phyloP scores from a whole-genome alignment of 2,113 vertebrate species.

The Oriolus oriolus region DNA sequence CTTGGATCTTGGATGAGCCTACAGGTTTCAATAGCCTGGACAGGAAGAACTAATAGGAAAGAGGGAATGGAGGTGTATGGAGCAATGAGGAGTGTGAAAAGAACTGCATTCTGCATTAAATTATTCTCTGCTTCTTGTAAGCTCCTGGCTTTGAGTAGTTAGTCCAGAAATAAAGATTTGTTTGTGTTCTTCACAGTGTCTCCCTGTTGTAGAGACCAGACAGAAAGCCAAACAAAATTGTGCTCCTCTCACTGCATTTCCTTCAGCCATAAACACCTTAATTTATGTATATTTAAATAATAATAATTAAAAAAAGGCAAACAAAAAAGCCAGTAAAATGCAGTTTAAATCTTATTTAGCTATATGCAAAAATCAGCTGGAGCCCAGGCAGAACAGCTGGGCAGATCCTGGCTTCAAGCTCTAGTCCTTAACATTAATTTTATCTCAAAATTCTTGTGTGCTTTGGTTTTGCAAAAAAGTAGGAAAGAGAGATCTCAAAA shows the following conservation, averaged over 20 bases:
- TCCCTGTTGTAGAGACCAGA: conserved; percentile 36
- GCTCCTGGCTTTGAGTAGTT: conserved; percentile 14
- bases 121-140: conserved; percentile 19
- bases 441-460: neutral
- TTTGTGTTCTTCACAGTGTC: conserved; percentile 46
- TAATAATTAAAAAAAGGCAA: no score
- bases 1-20: conserved; percentile 9
- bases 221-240: conserved; percentile 32
- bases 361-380: neutral
- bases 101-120: neutral
- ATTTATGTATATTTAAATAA: neutral
- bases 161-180: conserved; percentile 50
- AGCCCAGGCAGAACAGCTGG: neutral
- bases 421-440: neutral
- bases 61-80: neutral
- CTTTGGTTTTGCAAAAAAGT: neutral
- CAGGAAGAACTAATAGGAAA: neutral
- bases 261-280: conserved; percentile 46
- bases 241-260: conserved; percentile 47
- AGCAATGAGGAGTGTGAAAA: neutral
- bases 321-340: neutral
- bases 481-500: neutral
- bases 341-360: neutral
- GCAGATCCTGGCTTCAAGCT: neutral
- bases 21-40: conserved; percentile 1